Conservation (phyloP, 2,797 vertebrate species). For the Onychomys torridus region DNA sequence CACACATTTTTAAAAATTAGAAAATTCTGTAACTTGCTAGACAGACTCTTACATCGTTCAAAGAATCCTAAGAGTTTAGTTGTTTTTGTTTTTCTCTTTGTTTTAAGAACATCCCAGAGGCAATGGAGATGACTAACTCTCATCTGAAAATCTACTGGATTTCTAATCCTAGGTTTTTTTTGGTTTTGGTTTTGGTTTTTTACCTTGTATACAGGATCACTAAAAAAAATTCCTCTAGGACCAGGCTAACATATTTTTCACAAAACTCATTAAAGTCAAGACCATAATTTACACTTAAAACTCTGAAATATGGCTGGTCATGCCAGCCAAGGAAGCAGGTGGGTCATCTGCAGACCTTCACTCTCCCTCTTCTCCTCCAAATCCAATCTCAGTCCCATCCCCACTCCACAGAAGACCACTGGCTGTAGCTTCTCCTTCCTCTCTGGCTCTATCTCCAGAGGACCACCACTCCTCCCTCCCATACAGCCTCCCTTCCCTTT, state of each 20-base stretch:
- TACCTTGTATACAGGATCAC: background rate
- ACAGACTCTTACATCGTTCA: background rate
- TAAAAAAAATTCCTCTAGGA: background rate
- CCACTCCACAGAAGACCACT: background rate
- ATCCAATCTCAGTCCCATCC: too few relatives aligned
- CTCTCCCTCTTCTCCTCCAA: background rate
- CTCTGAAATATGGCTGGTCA: background rate
- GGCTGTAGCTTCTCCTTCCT: background rate
- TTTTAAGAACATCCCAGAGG: background rate
- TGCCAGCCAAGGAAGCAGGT: background rate
- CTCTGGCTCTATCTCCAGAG: background rate
- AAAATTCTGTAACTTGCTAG: background rate
- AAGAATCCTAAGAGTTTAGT: constrained; percentile 5
- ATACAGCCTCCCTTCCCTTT: background rate
- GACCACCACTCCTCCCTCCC: background rate
- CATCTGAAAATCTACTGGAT: background rate
- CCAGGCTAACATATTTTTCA: background rate
- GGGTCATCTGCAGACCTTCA: background rate
- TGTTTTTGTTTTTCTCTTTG: background rate
- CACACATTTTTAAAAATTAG: background rate
- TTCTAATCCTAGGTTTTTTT: background rate
- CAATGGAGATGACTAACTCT: background rate
- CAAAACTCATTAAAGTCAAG: background rate
- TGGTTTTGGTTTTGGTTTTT: too few relatives aligned
- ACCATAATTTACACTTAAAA: background rate